Base-by-base conservation (phyloP, 2,113 vertebrate genomes). In the Tursiops truncatus region DNA sequence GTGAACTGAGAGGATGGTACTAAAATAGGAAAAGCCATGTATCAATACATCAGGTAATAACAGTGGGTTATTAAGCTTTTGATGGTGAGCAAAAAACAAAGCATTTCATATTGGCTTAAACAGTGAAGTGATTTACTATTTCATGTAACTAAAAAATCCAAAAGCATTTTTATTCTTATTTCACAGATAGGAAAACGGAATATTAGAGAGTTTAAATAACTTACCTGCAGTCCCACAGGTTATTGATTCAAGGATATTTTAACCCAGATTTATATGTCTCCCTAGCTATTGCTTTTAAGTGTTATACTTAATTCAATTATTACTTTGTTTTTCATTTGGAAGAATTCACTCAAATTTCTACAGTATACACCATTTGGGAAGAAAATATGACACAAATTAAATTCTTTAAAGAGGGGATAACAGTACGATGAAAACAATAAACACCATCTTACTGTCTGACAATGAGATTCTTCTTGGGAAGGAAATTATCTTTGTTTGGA, bases 91-190 rank as follows among this genome's bases (percentile, higher is more conserved):
- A 96, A 82, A 62, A 60, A 71, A 41, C 26, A 85, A 74, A 70
- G 20, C 50, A 81, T 91, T 91, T 89, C 70, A 93, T 70, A 85
- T 47, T 81, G 36, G 56, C 36, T 76, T 88, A 80, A 95, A 88
- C 31, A 93, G 58, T 58, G 18, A 70, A n/a, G 18, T 88, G 60
- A 95, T 71, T 89, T 93, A 84, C 70, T 68, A 85, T 71, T 74
- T 93, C 10, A n/a, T 65, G 10, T 71, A 89, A 84, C 26, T 91
- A 23, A 70, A 89, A 89, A 76, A 88, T 47, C 36, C 47, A 25
- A 23, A 79, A 82, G 8, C 28, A 76, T 50, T 74, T 23, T 62
- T 86, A 63, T 65, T 93, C n/a, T 86, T 7, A 56, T 58, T 96
- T 71, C 77, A 73, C 11, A 74, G 20, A 62, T 17, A 92, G 8